A percentile compares a stretch with the other conserved stretches of the same genome.
Evolutionary conservation across 1,140 invertebrate genomes (phyloP).

Genomic region (Portunus trituberculatus): DNA sequence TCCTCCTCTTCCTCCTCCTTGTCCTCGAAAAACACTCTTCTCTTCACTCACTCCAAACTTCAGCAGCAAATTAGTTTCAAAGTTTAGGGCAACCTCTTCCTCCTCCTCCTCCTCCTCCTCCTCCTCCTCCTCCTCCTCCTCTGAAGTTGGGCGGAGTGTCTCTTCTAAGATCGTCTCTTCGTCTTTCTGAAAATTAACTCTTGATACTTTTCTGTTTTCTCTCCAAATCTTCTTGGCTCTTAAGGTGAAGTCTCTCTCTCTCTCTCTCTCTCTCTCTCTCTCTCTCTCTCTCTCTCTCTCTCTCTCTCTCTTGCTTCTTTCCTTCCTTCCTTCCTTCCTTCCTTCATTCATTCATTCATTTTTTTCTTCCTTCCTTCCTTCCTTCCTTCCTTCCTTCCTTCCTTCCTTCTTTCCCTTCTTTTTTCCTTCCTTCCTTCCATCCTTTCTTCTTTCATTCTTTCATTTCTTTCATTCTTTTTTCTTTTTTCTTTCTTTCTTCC

Average conservation of each 20-base stretch:
- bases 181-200: neutral
- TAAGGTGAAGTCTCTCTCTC: neutral
- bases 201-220: slow-evolving; percentile 3
- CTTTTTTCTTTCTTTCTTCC: neutral
- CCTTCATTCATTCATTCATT: neutral
- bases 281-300: neutral
- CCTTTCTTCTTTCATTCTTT: neutral
- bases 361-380: neutral
- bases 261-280: neutral
- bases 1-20: neutral
- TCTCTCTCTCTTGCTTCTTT: neutral
- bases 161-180: neutral
- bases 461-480: neutral
- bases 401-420: neutral
- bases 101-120: slow-evolving; percentile 13
- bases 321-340: neutral
- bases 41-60: slow-evolving; percentile 21
- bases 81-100: neutral
- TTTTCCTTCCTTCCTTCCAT: neutral
- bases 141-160: no score
- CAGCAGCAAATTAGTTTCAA: neutral
- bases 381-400: neutral
- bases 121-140: neutral
- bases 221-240: neutral
- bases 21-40: neutral